These are phyloP conservation scores for Nephrotoma guestfalica DNA, from an alignment of 2,888 invertebrate genomes.

Conservation along the genomic window DNA sequence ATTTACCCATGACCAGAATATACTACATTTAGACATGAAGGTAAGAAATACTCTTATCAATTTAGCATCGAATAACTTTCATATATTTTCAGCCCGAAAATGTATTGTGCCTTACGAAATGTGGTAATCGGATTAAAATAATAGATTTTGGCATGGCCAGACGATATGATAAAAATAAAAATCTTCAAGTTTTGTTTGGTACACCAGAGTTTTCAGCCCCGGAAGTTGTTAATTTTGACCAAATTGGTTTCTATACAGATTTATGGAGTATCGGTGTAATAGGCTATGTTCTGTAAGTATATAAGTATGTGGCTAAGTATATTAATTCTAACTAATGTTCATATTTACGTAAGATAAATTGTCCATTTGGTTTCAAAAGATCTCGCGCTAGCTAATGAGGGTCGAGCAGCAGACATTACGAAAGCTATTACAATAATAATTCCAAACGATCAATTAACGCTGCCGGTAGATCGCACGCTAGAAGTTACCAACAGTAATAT, in stretches of 20 bases:
- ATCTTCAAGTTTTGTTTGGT: slow-evolving; percentile 77
- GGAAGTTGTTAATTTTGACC: slow-evolving; percentile 97
- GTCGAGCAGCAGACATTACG: too few relatives aligned
- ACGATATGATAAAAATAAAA: slow-evolving; percentile 81
- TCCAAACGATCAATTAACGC: too few relatives aligned
- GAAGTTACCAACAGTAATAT: too few relatives aligned
- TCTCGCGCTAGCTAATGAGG: too few relatives aligned
- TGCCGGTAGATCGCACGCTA: too few relatives aligned
- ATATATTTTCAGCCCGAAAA: slow-evolving; percentile 73
- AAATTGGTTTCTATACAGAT: slow-evolving; percentile 88
- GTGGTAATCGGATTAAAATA: slow-evolving; percentile 96
- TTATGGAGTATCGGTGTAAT: slow-evolving; percentile 99
- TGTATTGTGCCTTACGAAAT: slow-evolving; percentile 86
- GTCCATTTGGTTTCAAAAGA: too few relatives aligned
- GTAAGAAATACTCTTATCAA: slow-evolving; percentile 33
- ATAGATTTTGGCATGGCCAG: slow-evolving; percentile 97
- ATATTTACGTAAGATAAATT: not conserved
- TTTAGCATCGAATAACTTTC: not conserved
- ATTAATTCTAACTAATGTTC: not conserved
- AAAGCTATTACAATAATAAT: too few relatives aligned
- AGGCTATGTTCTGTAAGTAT: slow-evolving; percentile 93
- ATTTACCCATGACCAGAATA: slow-evolving; percentile 90
- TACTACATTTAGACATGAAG: slow-evolving; percentile 96
- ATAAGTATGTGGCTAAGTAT: too few relatives aligned
- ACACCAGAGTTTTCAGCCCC: slow-evolving; percentile 99